These are phyloP conservation scores for Balaeniceps rex DNA, from an alignment of 2,113 vertebrate species.

Conservation along the genomic window DNA sequence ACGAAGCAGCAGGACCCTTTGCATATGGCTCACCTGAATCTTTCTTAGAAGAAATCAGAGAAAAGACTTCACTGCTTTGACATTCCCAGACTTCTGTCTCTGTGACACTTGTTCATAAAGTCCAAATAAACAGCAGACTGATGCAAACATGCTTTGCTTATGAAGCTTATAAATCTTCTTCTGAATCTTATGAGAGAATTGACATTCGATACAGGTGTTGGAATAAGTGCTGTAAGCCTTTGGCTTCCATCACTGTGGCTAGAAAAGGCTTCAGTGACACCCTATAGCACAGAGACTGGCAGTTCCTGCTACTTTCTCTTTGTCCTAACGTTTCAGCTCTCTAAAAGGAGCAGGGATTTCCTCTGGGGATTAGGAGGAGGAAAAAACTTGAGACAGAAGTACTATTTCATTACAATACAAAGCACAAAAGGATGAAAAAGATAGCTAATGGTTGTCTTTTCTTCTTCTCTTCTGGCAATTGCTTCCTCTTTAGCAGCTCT, in stretches of 20 bases:
- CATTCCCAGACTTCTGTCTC: conserved; percentile 18
- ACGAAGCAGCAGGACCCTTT: neutral
- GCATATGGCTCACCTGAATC: neutral
- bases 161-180: neutral
- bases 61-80: conserved; percentile 39
- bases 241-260: neutral
- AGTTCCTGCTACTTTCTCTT: conserved; percentile 50
- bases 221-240: conserved; percentile 26
- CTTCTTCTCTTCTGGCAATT: neutral
- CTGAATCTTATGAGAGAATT: conserved; percentile 28
- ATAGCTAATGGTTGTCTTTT: neutral
- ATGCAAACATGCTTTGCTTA: conserved; percentile 3
- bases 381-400: conserved; percentile 17
- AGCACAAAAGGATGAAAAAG: neutral
- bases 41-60: neutral
- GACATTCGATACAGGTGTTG: conserved; percentile 34
- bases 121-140: neutral
- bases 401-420: conserved; percentile 37
- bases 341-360: conserved; percentile 67
- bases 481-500: neutral
- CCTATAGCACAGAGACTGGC: neutral
- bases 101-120: neutral
- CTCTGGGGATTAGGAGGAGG: conserved; percentile 49
- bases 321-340: conserved; percentile 56
- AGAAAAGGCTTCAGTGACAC: conserved; percentile 66